Evolutionary conservation across 1,140 invertebrate genomes (phyloP), one percentile per base, ranked within the genome.

Genomic region (Hypothenemus hampei): DNA sequence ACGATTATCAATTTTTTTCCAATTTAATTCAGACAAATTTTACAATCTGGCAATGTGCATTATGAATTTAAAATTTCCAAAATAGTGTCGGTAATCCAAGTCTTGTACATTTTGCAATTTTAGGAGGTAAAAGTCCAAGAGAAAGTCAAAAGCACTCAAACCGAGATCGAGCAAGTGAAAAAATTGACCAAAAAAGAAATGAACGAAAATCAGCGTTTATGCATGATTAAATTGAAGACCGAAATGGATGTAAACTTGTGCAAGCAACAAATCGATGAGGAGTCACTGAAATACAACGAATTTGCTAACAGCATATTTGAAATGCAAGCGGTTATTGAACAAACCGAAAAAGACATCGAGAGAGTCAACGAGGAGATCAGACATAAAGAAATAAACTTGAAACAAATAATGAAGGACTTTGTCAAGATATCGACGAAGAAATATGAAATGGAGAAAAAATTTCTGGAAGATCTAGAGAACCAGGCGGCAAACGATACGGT

Each of bases 401-500:
- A 68, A 29, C 70, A 57, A 7, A 66, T 77, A 0, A 67, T 74
- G 20, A 77, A 77, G 46, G 77, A 80, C 35, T 62, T 78, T 4
- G 77, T 81, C 20, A 78, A 74, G 52, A 64, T 75, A 71, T 41
- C 67, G 21, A 16, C 10, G 1, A 60, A 75, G 19, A 85, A 85
- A 64, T 60, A 72, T 8, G 65, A 71, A 26, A 60, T 82, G 29
- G 85, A 87, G 65, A 78, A 84, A 48, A 62, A 76, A n/a, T 80
- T 87, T 33, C 63, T 86, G 8, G 65, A 71, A 31, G 76, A 79
- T 43, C 70, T 87, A 0, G 81, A 87, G 62, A 82, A 85, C 11
- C 82, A 84, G 61, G 60, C 84, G n/a, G 72, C 79, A 4, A 79
- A 82, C 22, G 80, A 87, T 58, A 86, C 85, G 66, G 77, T 36